A percentile compares a stretch with the other conserved stretches of the same genome.
Evolutionary conservation across 2,113 vertebrate species (phyloP).

Genomic region (Baryphthengus martii): DNA sequence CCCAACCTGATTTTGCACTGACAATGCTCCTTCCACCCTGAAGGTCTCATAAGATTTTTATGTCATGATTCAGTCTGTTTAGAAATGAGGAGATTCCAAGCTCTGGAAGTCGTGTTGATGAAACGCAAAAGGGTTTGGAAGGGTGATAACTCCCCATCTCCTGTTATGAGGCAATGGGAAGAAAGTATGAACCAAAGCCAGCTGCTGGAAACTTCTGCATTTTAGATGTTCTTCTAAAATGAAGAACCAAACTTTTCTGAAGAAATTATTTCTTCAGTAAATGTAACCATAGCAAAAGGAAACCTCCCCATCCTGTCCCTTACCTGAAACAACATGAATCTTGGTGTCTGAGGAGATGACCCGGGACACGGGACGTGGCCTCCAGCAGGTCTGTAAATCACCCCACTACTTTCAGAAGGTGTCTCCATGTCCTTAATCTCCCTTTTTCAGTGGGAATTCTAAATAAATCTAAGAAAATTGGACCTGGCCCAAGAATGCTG

Average conservation of each 20-base stretch:
- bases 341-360: background rate
- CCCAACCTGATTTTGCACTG: fast-evolving
- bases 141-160: background rate
- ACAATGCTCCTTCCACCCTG: background rate
- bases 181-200: background rate
- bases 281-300: background rate
- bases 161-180: background rate
- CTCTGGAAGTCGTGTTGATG: background rate
- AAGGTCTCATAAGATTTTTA: background rate
- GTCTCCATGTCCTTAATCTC: background rate
- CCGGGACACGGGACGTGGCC: background rate
- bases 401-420: background rate
- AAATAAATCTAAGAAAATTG: background rate
- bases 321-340: background rate
- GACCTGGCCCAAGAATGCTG: background rate
- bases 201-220: background rate
- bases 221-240: background rate
- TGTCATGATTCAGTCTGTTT: background rate
- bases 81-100: background rate
- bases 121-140: background rate
- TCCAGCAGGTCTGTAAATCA: background rate
- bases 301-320: background rate
- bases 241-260: background rate
- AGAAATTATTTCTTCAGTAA: background rate
- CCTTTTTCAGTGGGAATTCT: background rate